A percentile compares a stretch with the other conserved stretches of the same genome.
These are phyloP conservation scores for Bimastos eiseni DNA, from an alignment of 2,888 invertebrate genomes.

Conservation along the genomic window DNA sequence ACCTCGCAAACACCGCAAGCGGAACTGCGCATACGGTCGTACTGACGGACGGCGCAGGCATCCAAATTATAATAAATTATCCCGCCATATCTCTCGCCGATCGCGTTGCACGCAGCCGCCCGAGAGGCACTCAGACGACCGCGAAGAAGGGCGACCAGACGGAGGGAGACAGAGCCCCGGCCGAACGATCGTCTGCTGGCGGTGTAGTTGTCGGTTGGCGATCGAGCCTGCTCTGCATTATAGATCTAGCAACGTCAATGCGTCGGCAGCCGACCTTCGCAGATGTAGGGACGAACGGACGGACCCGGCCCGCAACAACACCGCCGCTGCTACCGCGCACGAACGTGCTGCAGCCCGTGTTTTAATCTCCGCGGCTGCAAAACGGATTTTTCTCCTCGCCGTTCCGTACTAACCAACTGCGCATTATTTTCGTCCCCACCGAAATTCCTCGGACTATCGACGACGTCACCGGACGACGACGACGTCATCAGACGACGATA, in stretches of 20 bases:
- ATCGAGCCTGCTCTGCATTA: constrained; percentile 2
- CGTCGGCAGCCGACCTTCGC: neutral
- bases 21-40: neutral
- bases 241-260: neutral
- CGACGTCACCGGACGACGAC: neutral
- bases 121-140: neutral
- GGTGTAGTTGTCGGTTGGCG: neutral
- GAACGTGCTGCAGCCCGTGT: neutral
- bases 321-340: neutral
- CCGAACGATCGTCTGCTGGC: neutral
- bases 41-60: neutral
- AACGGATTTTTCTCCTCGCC: neutral
- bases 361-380: neutral
- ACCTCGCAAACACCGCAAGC: neutral
- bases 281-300: neutral
- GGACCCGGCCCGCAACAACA: neutral
- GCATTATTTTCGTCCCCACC: neutral
- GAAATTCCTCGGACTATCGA: neutral
- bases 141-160: too few relatives aligned
- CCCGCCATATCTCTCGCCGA: constrained; percentile 1
- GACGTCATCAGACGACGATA: neutral
- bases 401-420: neutral
- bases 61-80: constrained; percentile 7
- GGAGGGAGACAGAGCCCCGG: neutral
- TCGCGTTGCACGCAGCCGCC: neutral